Conservation (phyloP, 2,888 invertebrate genomes). For the Limnephilus marmoratus region DNA sequence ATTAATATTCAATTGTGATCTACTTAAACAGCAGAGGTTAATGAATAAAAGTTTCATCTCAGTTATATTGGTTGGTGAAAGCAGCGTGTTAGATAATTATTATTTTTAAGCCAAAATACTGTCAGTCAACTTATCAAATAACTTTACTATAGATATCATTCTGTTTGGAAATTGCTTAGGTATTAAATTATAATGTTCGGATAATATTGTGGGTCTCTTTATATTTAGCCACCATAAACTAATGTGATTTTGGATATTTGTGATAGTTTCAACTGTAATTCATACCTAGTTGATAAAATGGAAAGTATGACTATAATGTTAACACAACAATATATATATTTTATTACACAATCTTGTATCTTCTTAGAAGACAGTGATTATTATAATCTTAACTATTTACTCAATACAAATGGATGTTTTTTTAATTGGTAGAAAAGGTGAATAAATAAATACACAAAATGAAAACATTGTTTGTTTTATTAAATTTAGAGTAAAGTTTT, state of each 20-base stretch:
- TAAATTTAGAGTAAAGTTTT: background rate
- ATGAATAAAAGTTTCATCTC: background rate
- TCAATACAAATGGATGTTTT: constrained; percentile 50
- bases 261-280: constrained; percentile 63
- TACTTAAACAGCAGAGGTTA: background rate
- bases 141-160: background rate
- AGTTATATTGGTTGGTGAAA: background rate
- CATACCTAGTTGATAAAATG: constrained; percentile 49
- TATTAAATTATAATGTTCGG: constrained; percentile 39
- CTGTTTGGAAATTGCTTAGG: constrained; percentile 30
- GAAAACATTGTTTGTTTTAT: constrained; percentile 27
- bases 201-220: constrained; percentile 19
- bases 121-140: constrained; percentile 27
- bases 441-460: constrained; percentile 34
- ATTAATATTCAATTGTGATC: background rate
- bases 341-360: constrained; percentile 61
- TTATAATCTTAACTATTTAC: constrained; percentile 54
- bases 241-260: constrained; percentile 65
- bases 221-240: constrained; percentile 58
- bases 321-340: constrained; percentile 58
- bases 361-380: constrained; percentile 60
- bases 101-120: constrained; percentile 26
- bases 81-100: background rate
- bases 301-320: constrained; percentile 47
- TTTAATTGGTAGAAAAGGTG: constrained; percentile 38